Conservation (phyloP, 2,113 vertebrate species). For the Pipa parva region DNA sequence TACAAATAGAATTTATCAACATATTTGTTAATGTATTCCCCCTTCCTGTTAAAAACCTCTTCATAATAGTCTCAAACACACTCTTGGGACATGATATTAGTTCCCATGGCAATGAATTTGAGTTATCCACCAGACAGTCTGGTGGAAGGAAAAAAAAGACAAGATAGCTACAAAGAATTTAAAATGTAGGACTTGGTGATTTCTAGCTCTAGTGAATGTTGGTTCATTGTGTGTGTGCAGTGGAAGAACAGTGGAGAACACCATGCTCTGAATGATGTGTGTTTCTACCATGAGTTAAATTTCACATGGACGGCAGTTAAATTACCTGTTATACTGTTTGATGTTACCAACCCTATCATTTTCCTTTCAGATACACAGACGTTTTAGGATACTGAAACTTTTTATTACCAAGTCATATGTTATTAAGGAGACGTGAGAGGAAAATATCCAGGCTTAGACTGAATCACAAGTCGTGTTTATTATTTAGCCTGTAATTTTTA, state of each 20-base stretch:
- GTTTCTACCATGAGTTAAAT: not conserved
- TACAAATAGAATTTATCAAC: not conserved
- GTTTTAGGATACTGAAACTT: not conserved
- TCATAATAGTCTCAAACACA: conserved; percentile 8
- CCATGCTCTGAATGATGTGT: not conserved
- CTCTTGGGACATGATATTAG: conserved; percentile 12
- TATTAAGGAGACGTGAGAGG: not conserved
- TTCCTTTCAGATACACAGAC: not conserved
- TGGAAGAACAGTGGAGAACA: not conserved
- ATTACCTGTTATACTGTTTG: not conserved
- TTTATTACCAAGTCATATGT: not conserved
- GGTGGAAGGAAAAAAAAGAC: too few species aligned
- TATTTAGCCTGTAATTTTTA: too few species aligned
- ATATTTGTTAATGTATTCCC: not conserved
- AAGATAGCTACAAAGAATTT: too few species aligned
- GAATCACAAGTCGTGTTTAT: too few species aligned
- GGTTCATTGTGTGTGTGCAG: too few species aligned
- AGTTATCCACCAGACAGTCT: too few species aligned
- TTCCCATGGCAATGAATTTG: conserved; percentile 25
- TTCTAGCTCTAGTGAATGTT: too few species aligned
- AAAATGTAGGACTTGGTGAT: too few species aligned
- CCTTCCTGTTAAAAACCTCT: conserved; percentile 17
- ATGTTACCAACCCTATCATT: not conserved
- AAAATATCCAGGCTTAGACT: too few species aligned
- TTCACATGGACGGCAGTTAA: conserved; percentile 5